Evolutionary conservation across 2,888 invertebrate genomes (phyloP).

Genomic region (Galeruca laticollis): DNA sequence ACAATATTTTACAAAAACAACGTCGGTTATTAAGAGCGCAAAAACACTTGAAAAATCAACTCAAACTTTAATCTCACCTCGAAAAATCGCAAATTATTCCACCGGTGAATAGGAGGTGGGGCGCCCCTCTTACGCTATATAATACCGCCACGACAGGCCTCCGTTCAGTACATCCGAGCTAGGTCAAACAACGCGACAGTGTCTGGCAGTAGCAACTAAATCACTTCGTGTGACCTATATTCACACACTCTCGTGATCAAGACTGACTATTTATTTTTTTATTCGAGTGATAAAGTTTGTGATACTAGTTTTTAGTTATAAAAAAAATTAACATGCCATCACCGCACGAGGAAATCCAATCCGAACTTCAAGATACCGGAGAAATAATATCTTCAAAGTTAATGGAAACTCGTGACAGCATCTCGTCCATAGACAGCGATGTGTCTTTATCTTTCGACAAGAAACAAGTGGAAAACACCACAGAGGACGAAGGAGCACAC

Average conservation of each 20-base stretch:
- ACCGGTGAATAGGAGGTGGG: conserved; percentile 24
- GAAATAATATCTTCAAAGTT: conserved; percentile 66
- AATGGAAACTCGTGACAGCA: conserved; percentile 72
- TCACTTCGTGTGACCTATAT: conserved; percentile 59
- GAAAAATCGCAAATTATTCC: conserved; percentile 9
- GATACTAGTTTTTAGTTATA: conserved; percentile 58
- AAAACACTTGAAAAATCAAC: conserved; percentile 31
- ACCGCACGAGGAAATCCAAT: conserved; percentile 51
- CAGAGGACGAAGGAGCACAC: conserved; percentile 60
- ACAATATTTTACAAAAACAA: background rate
- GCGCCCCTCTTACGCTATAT: conserved; percentile 33
- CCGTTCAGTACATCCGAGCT: conserved; percentile 55
- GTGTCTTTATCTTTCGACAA: conserved; percentile 71
- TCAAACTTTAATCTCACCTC: conserved; percentile 35
- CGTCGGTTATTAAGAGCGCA: background rate
- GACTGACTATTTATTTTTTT: conserved; percentile 28
- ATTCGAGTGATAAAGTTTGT: conserved; percentile 53
- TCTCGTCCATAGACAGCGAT: conserved; percentile 74
- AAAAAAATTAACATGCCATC: conserved; percentile 58
- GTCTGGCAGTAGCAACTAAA: conserved; percentile 64
- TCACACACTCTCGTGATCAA: conserved; percentile 49
- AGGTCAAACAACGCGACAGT: conserved; percentile 64
- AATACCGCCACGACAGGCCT: conserved; percentile 22
- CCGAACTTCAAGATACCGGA: conserved; percentile 59
- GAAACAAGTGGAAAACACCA: conserved; percentile 28